Evolutionary conservation across 1,140 invertebrate species (phyloP), one percentile per base, ranked within the genome.

Genomic region (Leptopilina clavipes): DNA sequence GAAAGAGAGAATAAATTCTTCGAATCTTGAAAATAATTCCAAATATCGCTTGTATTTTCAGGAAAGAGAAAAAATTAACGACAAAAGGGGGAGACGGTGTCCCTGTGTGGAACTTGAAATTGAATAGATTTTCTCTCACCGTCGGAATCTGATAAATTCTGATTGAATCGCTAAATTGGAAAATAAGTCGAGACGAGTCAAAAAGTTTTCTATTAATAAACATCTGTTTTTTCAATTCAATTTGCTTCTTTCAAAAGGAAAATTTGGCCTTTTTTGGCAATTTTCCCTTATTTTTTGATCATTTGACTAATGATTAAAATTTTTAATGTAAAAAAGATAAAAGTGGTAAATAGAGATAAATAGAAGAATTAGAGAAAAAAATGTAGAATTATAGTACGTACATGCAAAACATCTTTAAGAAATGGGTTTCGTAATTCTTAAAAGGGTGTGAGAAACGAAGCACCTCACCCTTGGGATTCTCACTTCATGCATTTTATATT

Each of bases 401-500:
- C 25, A 31, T 31, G 25, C 25, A 31, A 5, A 31, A 5, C 25
- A 5, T 31, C 25, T 31, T 31, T 31, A 5, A 5, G 5, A 31
- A 5, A n/a, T 31, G 31, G 22, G 25, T 65, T 40, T 31, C 22
- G 22, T 65, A 65, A 12, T 31, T 31, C 14, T 11, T 65, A 79
- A 79, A 74, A 65, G 40, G 70, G 31, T 44, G 73, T 76, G 73
- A 79, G 78, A 75, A 76, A 77, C 75, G 79, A 75, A 78, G 25
- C 76, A 73, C 77, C 74, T 75, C 70, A 80, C 81, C 82, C 86
- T 65, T 65, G 87, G 84, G 87, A 88, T 86, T 85, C 73, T 76
- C 79, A 82, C 82, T 87, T 88, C 88, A 89, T 89, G 86, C 88
- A 89, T 89, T 89, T 89, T 89, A 88, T 89, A 89, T 89, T 89